These are phyloP conservation scores for Toxonevra muliebris DNA, from an alignment of 2,888 invertebrate genomes.

Conservation along the genomic window DNA sequence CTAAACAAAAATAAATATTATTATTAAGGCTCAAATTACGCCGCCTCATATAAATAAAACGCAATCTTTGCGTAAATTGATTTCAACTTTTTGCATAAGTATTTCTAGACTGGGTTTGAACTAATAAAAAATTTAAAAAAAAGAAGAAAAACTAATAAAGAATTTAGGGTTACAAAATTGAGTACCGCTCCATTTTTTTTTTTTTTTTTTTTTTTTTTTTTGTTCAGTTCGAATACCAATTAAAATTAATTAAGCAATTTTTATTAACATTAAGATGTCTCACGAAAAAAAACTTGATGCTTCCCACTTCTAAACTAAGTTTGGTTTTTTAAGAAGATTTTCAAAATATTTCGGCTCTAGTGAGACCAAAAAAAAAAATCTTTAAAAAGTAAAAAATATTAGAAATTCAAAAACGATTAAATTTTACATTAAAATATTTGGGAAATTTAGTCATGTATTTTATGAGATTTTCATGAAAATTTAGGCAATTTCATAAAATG, in stretches of 20 bases:
- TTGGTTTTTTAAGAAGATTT: too few relatives aligned
- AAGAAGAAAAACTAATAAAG: not conserved
- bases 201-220: slow-evolving; percentile 6
- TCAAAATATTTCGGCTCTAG: too few relatives aligned
- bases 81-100: slow-evolving; percentile 35
- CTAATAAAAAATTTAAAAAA: not conserved
- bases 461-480: too few relatives aligned
- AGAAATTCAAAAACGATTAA: too few relatives aligned
- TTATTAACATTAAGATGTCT: too few relatives aligned
- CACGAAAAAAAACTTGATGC: too few relatives aligned
- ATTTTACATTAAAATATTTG: too few relatives aligned
- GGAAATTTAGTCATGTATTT: too few relatives aligned
- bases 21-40: slow-evolving; percentile 34
- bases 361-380: too few relatives aligned
- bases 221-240: not conserved
- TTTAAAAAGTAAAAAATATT: too few relatives aligned
- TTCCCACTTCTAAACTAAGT: too few relatives aligned
- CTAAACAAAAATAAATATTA: not conserved
- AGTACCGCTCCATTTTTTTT: not conserved
- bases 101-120: slow-evolving; percentile 2
- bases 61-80: slow-evolving; percentile 39
- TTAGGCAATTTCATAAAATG: too few relatives aligned
- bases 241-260: not conserved
- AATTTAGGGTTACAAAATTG: not conserved
- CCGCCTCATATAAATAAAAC: slow-evolving; percentile 37